Base-by-base conservation (phyloP, 2,113 vertebrate genomes). In the Delphinus delphis region DNA sequence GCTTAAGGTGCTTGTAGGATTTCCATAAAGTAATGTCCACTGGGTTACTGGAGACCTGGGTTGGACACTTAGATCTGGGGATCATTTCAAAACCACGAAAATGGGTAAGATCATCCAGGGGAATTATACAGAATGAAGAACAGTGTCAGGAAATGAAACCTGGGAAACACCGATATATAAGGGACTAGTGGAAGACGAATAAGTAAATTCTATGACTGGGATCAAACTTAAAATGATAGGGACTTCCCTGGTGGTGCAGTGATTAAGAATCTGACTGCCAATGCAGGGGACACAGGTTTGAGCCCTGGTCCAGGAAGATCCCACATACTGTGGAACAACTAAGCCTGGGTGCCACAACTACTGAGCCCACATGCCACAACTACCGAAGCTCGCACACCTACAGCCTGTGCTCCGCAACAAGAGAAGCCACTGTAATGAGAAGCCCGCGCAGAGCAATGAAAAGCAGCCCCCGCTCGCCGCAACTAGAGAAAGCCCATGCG, bases 391-490 rank as follows among this genome's bases (percentile, higher is more conserved):
- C 4, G 0, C 1, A 0, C 50, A 50, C 50, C 50, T 50, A 15
- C 4, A 50, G 50, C 50, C 50, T 14, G 1, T 4, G 1, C 50
- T 50, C 50, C 4, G 4, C 50, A 50, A 50, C 50, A 50, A 50
- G 50, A 50, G 50, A 50, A 50, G 50, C 50, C 50, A 50, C 14
- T 5, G 50, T 11, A 50, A 50, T 50, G 50, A 50, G 50, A 50
- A 50, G 14, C 14, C 50, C 4, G 4, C 0, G 0, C 3, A 15
- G 14, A 14, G 4, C 50, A 50, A 50, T 1, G 1, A 50, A 50
- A 14, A 15, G 14, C 50, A 50, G 50, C 50, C 50, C 50, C 50
- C 4, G 50, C 50, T 50, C 14, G 14, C 50, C 4, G 3, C 50
- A 50, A 50, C 14, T 15, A 50, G 50, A 50, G 50, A 15, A 5